A percentile compares a stretch with the other conserved stretches of the same genome.
These are phyloP conservation scores for Ceratitis capitata DNA, from an alignment of 1,140 invertebrate species.

Conservation along the genomic window DNA sequence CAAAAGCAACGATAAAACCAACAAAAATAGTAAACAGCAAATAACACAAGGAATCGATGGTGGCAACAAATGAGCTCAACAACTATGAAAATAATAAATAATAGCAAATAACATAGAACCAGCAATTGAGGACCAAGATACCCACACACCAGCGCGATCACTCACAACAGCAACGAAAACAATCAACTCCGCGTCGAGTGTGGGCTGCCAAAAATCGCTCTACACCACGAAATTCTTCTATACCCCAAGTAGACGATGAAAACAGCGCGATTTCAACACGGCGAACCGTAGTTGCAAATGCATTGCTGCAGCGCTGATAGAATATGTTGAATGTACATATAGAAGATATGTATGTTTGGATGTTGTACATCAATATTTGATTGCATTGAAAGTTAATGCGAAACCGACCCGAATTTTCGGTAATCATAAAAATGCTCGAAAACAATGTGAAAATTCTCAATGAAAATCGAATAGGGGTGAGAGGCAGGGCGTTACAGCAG, in stretches of 20 bases:
- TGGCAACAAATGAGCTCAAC: background rate
- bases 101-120: conserved; percentile 12
- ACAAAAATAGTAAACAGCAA: background rate
- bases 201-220: background rate
- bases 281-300: background rate
- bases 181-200: background rate
- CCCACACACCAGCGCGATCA: background rate
- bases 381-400: background rate
- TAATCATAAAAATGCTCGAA: background rate
- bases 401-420: background rate
- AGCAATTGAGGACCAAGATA: conserved; percentile 2
- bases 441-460: background rate
- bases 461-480: background rate
- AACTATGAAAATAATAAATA: background rate
- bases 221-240: background rate
- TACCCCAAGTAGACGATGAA: background rate
- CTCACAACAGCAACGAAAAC: background rate
- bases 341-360: background rate
- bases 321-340: no score
- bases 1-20: background rate
- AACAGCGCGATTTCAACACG: background rate
- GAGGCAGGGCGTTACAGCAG: background rate
- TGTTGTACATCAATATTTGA: background rate
- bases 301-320: background rate
- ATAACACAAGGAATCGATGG: background rate